A percentile compares a stretch with the other conserved stretches of the same genome.
These are phyloP conservation scores for Dryobotodes eremita DNA, from an alignment of 2,888 invertebrate species.

Conservation along the genomic window DNA sequence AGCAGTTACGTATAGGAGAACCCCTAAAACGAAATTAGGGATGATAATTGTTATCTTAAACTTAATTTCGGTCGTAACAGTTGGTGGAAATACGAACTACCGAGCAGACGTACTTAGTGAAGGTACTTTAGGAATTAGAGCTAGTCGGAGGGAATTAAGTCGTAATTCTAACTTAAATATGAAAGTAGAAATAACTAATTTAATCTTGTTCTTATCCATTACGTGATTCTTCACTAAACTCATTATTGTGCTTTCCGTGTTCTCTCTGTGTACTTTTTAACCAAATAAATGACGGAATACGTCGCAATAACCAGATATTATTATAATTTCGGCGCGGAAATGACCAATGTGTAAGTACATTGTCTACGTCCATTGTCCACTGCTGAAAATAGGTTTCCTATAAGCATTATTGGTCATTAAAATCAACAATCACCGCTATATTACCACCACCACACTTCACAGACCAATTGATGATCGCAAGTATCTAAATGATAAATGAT, in stretches of 20 bases:
- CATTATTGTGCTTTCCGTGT: neutral
- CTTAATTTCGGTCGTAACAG: constrained; percentile 50
- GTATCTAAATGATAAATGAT: too few species aligned
- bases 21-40: constrained; percentile 48
- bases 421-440: constrained; percentile 2
- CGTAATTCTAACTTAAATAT: constrained; percentile 26
- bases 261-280: neutral
- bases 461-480: constrained; percentile 18
- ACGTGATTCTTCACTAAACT: neutral
- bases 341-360: neutral
- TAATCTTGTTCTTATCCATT: neutral
- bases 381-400: constrained; percentile 15
- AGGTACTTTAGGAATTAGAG: constrained; percentile 33
- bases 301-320: constrained; percentile 18
- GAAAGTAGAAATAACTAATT: constrained; percentile 10
- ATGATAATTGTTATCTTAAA: constrained; percentile 58
- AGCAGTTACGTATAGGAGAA: constrained; percentile 42
- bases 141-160: constrained; percentile 20
- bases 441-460: neutral
- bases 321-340: constrained; percentile 19
- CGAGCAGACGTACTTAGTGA: constrained; percentile 19
- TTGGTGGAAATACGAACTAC: constrained; percentile 26
- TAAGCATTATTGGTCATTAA: constrained; percentile 19
- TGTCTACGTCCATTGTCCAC: neutral
- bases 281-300: constrained; percentile 4